Evolutionary conservation across 2,888 invertebrate genomes (phyloP).

Genomic region (Metalampra italica): DNA sequence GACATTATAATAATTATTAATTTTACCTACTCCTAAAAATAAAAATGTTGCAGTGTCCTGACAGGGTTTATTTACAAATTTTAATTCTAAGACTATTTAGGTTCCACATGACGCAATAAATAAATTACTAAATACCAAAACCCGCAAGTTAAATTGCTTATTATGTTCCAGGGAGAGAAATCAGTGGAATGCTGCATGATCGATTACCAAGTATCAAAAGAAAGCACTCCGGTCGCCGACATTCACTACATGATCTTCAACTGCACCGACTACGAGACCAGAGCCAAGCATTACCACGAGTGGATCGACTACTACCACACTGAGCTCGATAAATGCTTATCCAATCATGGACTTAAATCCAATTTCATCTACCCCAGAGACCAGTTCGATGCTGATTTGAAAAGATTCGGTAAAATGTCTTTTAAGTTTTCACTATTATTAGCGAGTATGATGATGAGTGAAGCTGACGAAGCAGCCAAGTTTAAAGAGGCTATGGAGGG

Average conservation of each 20-base stretch:
- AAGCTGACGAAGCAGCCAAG: not conserved
- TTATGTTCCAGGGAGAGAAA: not conserved
- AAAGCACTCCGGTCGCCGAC: slow-evolving; percentile 21
- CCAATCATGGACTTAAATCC: slow-evolving; percentile 3
- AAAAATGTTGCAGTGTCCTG: too few species aligned
- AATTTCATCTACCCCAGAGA: slow-evolving; percentile 5
- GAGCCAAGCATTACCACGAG: slow-evolving; percentile 25
- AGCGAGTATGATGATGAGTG: not conserved
- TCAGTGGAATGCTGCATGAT: slow-evolving; percentile 14
- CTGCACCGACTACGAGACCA: slow-evolving; percentile 35
- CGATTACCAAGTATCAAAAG: slow-evolving; percentile 14
- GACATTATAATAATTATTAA: too few species aligned
- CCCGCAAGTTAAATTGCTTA: not conserved
- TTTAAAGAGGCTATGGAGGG: not conserved
- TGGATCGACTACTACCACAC: slow-evolving; percentile 36
- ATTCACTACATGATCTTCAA: slow-evolving; percentile 35
- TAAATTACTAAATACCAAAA: too few species aligned
- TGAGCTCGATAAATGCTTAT: not conserved
- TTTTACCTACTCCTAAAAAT: too few species aligned
- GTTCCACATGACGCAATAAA: too few species aligned
- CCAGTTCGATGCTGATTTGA: slow-evolving; percentile 9
- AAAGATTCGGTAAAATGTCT: slow-evolving; percentile 12
- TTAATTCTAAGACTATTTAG: too few species aligned
- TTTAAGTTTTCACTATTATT: not conserved
- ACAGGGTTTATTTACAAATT: too few species aligned